Conservation (phyloP, 2,113 vertebrate genomes). For the Tetrax tetrax region DNA sequence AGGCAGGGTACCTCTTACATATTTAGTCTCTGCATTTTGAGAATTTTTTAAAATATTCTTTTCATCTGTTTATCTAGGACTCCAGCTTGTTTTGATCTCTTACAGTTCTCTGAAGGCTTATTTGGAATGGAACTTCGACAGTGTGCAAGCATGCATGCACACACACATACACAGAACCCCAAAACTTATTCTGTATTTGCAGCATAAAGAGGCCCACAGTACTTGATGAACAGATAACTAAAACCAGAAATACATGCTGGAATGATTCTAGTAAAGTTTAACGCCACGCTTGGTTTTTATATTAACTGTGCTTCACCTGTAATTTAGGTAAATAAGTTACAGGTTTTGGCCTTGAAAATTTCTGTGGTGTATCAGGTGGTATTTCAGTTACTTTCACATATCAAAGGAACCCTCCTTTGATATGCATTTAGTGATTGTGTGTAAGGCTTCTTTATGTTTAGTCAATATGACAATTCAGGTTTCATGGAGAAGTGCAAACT, state of each 20-base stretch:
- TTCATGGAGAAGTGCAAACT: background rate
- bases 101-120: background rate
- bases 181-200: background rate
- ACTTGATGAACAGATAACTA: background rate
- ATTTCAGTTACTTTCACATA: background rate
- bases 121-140: background rate
- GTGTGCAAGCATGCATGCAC: accelerated
- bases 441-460: background rate
- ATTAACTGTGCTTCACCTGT: background rate
- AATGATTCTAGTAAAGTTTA: background rate
- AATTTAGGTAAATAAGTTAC: background rate
- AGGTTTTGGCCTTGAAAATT: background rate
- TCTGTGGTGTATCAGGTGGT: background rate
- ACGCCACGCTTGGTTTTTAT: background rate
- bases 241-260: background rate
- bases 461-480: background rate
- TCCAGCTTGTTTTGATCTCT: background rate
- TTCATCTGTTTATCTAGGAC: background rate
- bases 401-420: background rate
- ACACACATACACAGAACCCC: background rate
- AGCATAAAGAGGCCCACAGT: background rate
- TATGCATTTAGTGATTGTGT: background rate
- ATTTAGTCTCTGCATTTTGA: background rate
- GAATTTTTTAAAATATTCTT: background rate
- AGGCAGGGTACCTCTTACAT: conserved; percentile 73